phyloP scores from a whole-genome alignment of 2,888 invertebrate genomes.

The Morpho achilles region DNA sequence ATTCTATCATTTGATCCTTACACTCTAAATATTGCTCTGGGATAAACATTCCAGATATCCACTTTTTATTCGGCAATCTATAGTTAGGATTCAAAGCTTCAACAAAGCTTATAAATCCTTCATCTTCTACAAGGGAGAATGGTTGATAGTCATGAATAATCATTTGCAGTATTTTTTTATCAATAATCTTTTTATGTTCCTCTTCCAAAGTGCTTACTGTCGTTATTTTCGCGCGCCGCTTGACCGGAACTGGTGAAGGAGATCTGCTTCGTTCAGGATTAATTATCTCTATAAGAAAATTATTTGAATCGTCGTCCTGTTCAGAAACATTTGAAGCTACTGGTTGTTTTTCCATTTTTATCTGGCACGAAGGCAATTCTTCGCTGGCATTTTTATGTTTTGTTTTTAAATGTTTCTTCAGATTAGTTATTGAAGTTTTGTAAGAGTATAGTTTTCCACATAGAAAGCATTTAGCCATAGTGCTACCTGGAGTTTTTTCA shows the following conservation, averaged over 20 bases:
- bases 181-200: background rate
- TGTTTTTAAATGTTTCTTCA: background rate
- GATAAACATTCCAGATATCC: slow-evolving; percentile 11
- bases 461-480: background rate
- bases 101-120: slow-evolving; percentile 13
- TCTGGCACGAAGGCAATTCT: background rate
- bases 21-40: slow-evolving; percentile 12
- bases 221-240: background rate
- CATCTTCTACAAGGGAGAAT: slow-evolving; percentile 14
- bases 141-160: slow-evolving; percentile 11
- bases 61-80: slow-evolving; percentile 11
- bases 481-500: background rate
- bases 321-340: background rate
- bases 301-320: background rate
- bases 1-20: slow-evolving; percentile 3
- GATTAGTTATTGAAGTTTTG: background rate
- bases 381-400: background rate
- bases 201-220: background rate
- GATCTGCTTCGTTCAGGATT: background rate
- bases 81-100: slow-evolving; percentile 15
- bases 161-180: slow-evolving; percentile 9
- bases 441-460: background rate
- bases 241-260: background rate
- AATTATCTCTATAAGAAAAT: background rate
- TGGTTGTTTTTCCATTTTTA: background rate